Conservation (phyloP, 2,888 invertebrate species). For the Drosophila neotestacea region DNA sequence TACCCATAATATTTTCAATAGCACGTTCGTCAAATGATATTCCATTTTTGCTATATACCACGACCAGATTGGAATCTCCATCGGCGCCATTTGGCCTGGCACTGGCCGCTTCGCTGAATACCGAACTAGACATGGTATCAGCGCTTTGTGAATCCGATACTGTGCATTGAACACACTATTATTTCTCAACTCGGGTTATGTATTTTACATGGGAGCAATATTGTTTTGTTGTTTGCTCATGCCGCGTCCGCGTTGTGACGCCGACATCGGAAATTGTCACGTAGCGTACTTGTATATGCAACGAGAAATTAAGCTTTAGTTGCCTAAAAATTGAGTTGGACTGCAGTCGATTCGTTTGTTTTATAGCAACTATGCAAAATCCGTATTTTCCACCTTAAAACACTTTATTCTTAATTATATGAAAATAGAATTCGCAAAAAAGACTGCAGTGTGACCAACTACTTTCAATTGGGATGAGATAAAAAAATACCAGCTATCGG, state of each 20-base stretch:
- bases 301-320: constrained; percentile 15
- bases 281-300: constrained; percentile 11
- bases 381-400: constrained; percentile 31
- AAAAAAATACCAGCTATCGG: too few relatives aligned
- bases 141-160: constrained; percentile 10
- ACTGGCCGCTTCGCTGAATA: constrained; percentile 80
- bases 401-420: constrained; percentile 54
- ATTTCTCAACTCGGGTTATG: constrained; percentile 13
- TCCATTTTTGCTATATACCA: constrained; percentile 95
- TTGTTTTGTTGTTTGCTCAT: constrained; percentile 64
- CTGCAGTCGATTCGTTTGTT: constrained; percentile 11
- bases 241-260: constrained; percentile 74
- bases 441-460: too few relatives aligned
- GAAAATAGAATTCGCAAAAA: constrained; percentile 42
- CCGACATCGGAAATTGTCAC: constrained; percentile 54
- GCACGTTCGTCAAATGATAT: constrained; percentile 93
- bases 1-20: constrained; percentile 92
- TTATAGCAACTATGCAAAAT: constrained; percentile 13
- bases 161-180: constrained; percentile 21
- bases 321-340: constrained; percentile 37
- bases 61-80: constrained; percentile 87
- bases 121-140: constrained; percentile 83
- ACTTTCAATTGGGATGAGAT: too few relatives aligned
- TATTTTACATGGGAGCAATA: constrained; percentile 31
- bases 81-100: constrained; percentile 56